Evolutionary conservation across 2,113 vertebrate genomes (phyloP).

Genomic region (Solea senegalensis): DNA sequence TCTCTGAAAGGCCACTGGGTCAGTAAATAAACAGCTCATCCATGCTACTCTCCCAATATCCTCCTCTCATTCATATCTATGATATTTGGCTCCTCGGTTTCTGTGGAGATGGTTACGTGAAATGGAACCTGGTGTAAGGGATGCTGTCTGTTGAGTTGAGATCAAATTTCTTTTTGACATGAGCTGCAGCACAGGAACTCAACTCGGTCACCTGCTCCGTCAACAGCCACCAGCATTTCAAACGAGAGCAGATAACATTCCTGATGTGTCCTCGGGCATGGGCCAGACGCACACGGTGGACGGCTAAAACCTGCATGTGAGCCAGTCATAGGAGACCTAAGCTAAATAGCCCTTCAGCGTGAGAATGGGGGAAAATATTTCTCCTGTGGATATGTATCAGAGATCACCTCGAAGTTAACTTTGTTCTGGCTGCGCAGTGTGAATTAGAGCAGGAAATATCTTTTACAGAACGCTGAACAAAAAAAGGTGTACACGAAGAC

Average conservation of each 20-base stretch:
- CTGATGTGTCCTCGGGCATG: conserved; percentile 65
- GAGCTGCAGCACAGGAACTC: conserved; percentile 40
- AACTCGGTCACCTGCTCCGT: conserved; percentile 66
- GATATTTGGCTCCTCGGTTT: conserved; percentile 23
- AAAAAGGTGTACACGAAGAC: conserved; percentile 31
- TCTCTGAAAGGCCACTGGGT: conserved; percentile 76
- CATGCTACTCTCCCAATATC: conserved; percentile 36
- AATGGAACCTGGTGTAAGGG: conserved; percentile 36
- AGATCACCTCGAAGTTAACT: conserved; percentile 54
- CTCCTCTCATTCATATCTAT: conserved; percentile 48
- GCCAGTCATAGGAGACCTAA: conserved; percentile 19
- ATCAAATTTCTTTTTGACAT: conserved; percentile 72
- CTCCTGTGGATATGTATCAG: conserved; percentile 22
- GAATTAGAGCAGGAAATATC: conserved; percentile 53
- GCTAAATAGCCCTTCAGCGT: conserved; percentile 31
- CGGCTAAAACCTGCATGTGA: conserved; percentile 34
- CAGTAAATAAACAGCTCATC: conserved; percentile 75
- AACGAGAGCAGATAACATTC: conserved; percentile 75
- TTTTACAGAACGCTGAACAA: conserved; percentile 40
- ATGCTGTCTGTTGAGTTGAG: conserved; percentile 43
- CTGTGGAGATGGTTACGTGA: conserved; percentile 28
- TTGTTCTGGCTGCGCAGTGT: conserved; percentile 22
- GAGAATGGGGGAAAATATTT: conserved; percentile 1
- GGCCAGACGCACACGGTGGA: conserved; percentile 42
- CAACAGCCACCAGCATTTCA: conserved; percentile 57